Conservation (phyloP, 2,888 invertebrate genomes). For the Diploptera punctata region DNA sequence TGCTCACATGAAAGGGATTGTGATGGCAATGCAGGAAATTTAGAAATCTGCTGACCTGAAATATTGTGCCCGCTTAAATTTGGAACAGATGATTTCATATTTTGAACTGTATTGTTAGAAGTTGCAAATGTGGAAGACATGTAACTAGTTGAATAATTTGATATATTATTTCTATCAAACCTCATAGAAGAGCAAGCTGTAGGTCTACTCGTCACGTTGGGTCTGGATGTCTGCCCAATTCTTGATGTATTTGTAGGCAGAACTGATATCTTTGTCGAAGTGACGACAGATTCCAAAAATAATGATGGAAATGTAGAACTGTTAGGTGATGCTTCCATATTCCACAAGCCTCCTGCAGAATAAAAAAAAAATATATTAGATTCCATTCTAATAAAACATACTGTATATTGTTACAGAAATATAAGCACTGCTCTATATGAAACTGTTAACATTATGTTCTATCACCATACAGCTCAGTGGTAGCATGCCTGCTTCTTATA, state of each 20-base stretch:
- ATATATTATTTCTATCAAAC: slow-evolving; percentile 4
- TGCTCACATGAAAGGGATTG: not conserved
- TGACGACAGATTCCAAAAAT: slow-evolving; percentile 7
- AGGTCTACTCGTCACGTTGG: not conserved
- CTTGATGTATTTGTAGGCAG: not conserved
- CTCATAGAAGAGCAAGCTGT: not conserved
- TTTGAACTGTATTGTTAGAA: not conserved
- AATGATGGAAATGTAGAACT: slow-evolving; percentile 6
- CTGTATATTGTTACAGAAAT: too few relatives aligned
- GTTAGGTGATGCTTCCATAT: not conserved
- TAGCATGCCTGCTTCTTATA: too few relatives aligned
- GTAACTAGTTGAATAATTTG: not conserved
- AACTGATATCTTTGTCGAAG: slow-evolving; percentile 18
- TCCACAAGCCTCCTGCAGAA: not conserved
- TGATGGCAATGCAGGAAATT: not conserved
- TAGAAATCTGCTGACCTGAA: too few relatives aligned
- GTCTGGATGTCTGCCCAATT: not conserved
- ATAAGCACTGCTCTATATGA: too few relatives aligned
- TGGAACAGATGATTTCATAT: not conserved
- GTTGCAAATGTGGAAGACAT: slow-evolving; percentile 9
- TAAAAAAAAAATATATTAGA: not conserved
- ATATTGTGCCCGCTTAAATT: not conserved
- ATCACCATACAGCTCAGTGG: too few relatives aligned
- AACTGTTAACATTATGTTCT: too few relatives aligned
- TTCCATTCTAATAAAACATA: too few relatives aligned